These are phyloP conservation scores for Eupithecia subumbrata DNA, from an alignment of 2,888 invertebrate species.

Conservation along the genomic window DNA sequence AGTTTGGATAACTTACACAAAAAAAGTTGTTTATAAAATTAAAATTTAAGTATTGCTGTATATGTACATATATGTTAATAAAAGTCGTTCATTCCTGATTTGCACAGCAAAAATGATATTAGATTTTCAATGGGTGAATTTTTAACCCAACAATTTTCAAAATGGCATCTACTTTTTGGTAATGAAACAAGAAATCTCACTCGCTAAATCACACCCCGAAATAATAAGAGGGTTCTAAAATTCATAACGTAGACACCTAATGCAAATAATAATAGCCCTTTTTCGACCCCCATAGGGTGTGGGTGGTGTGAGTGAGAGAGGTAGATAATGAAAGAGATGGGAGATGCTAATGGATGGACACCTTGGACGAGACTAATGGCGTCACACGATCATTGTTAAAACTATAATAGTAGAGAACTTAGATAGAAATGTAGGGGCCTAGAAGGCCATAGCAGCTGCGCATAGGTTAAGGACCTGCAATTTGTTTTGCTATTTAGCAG, in stretches of 20 bases:
- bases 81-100: neutral
- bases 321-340: constrained; percentile 51
- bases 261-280: constrained; percentile 55
- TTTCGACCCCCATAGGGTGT: constrained; percentile 53
- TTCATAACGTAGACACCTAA: constrained; percentile 41
- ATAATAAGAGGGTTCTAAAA: constrained; percentile 36
- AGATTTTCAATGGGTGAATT: neutral
- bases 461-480: neutral
- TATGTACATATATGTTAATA: neutral
- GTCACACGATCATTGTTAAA: constrained; percentile 54
- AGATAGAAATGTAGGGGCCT: neutral
- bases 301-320: constrained; percentile 57
- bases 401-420: constrained; percentile 27
- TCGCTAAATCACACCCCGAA: constrained; percentile 22
- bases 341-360: constrained; percentile 65
- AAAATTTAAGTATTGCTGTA: neutral
- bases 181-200: constrained; percentile 17
- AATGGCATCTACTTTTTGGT: constrained; percentile 1
- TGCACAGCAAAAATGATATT: neutral
- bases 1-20: too few relatives aligned
- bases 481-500: too few relatives aligned
- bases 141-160: neutral
- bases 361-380: constrained; percentile 57
- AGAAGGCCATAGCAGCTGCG: neutral
- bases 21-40: neutral